Evolutionary conservation across 1,140 invertebrate species (phyloP).

Genomic region (Oryzaephilus surinamensis): DNA sequence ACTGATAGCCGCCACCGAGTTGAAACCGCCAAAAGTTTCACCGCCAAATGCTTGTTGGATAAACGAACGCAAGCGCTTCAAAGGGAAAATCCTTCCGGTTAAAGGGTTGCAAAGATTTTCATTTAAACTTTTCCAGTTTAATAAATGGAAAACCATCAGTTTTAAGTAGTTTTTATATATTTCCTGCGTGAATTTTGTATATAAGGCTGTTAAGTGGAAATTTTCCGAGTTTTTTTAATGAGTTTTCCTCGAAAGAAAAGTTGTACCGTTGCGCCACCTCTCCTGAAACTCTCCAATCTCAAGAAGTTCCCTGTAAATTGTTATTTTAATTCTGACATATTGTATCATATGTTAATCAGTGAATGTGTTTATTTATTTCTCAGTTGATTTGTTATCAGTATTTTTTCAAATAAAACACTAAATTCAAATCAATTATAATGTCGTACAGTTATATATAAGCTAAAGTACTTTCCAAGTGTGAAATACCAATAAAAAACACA

Average conservation of each 20-base stretch:
- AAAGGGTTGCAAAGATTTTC: slow-evolving; percentile 7
- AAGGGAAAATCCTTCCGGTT: slow-evolving; percentile 2
- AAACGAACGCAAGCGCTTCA: slow-evolving; percentile 6
- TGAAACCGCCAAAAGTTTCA: slow-evolving; percentile 10
- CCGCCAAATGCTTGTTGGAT: slow-evolving; percentile 2
- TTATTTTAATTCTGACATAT: too few relatives aligned
- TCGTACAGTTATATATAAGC: not conserved
- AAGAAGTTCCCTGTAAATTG: too few relatives aligned
- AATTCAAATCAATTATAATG: not conserved
- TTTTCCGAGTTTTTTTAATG: too few relatives aligned
- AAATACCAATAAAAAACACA: slow-evolving; percentile 6
- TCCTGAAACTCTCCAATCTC: too few relatives aligned
- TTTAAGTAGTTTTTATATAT: not conserved
- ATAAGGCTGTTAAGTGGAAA: too few relatives aligned
- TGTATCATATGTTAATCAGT: too few relatives aligned
- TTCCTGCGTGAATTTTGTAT: not conserved
- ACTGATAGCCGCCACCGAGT: slow-evolving; percentile 8
- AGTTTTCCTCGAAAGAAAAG: too few relatives aligned
- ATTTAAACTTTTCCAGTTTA: not conserved
- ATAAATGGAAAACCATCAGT: not conserved
- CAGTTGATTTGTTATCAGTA: too few relatives aligned
- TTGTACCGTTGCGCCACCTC: too few relatives aligned
- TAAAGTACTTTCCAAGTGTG: too few relatives aligned
- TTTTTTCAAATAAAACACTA: not conserved
- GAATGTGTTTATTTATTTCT: too few relatives aligned